Conservation (phyloP, 2,797 vertebrate species). For the Pseudotriccus pelzelni region DNA sequence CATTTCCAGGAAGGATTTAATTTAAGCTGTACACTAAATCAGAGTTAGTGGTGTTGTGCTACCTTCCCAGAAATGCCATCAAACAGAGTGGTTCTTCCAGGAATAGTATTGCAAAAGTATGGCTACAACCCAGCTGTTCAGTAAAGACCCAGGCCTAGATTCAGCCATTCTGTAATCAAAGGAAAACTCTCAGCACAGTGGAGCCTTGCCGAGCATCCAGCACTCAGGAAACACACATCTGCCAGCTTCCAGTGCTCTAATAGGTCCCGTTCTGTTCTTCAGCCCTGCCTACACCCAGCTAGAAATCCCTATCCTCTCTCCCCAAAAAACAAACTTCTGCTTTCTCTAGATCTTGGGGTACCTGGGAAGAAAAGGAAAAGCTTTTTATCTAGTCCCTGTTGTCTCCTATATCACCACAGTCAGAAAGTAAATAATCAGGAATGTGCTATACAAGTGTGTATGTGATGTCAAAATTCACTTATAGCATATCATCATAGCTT, state of each 20-base stretch:
- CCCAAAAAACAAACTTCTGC: not conserved
- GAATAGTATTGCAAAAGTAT: slow-evolving; percentile 14
- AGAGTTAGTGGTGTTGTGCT: not conserved
- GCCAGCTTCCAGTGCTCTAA: not conserved
- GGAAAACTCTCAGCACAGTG: not conserved
- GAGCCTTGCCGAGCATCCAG: not conserved
- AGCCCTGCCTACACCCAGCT: not conserved
- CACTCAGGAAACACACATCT: not conserved
- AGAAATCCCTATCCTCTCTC: not conserved
- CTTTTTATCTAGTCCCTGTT: not conserved
- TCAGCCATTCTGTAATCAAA: not conserved
- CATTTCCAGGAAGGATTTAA: slow-evolving; percentile 44
- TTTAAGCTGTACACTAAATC: slow-evolving; percentile 29
- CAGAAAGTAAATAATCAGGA: not conserved
- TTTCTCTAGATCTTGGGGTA: not conserved
- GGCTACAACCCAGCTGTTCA: not conserved
- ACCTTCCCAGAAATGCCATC: slow-evolving; percentile 38
- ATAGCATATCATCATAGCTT: not conserved
- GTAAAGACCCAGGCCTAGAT: not conserved
- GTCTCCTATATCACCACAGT: not conserved
- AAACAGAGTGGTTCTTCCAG: slow-evolving; percentile 3
- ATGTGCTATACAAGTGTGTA: not conserved
- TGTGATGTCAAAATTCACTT: not conserved
- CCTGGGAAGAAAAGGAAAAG: not conserved
- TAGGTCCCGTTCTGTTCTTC: not conserved